Base-by-base conservation (phyloP, 2,888 invertebrate species). In the Calliscelio sp. region DNA sequence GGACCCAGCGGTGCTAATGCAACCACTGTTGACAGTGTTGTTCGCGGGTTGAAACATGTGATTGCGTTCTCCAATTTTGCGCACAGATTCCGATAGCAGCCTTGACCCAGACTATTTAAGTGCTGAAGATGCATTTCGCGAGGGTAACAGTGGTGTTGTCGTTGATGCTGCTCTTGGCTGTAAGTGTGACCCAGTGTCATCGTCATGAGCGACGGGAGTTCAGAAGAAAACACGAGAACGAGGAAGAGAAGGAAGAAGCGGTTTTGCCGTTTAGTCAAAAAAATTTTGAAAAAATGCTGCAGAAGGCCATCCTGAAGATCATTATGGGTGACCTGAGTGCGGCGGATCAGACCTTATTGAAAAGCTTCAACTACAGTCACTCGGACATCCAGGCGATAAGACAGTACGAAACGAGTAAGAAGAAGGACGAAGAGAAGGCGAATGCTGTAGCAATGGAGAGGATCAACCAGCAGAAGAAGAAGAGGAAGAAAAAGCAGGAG, bases 281-380 rank as follows among this genome's bases (percentile, higher is more conserved):
- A 61, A 89, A 90, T 63, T 84, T 92, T 38, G 90, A 92, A 57
- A 91, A 91, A 71, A 93, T 93, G 92, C 57, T 93, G 85, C 90
- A 91, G 75, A 92, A 92, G 71, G 93, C 93, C 0, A 91, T 93
- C 7, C 55, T 92, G 10, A 90, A 92, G 86, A 92, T 93, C 41
- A 93, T 93, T 71, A 90, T 90, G 7, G 92, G 93, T 3, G 91
- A 93, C 4, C 87, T 92, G 14, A 91, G 88, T 41, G 87, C 89
- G 0, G 89, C 91, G 0, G 91, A 93, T 61, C 88, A 92, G 88
- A 74, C 88, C 11, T 77, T 93, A 32, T 81, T 93, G 25, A 92
- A 91, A 68, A 92, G 91, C 32, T 82, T 93, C 18, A 92, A 93
- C 71, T 93, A 92, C 86, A 92, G 89, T 32, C 83, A 89, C 10